Evolutionary conservation across 2,888 invertebrate genomes (phyloP).

Genomic region (Iphiclides podalirius): DNA sequence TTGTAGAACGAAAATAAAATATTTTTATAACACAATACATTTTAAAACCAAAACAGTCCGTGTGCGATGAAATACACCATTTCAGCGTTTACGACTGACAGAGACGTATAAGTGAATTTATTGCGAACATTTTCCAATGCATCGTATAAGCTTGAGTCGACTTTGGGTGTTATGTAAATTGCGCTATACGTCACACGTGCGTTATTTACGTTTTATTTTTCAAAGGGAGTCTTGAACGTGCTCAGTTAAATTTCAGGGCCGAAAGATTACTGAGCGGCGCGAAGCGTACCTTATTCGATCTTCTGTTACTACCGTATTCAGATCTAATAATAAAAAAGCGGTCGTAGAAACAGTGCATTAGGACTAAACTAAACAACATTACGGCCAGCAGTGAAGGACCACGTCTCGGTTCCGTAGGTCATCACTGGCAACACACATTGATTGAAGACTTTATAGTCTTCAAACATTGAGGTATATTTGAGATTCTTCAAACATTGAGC

Average conservation of each 20-base stretch:
- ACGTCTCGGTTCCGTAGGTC: no score
- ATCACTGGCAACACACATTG: no score
- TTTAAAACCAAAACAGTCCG: neutral
- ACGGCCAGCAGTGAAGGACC: no score
- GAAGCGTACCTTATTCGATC: no score
- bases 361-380: no score
- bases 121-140: neutral
- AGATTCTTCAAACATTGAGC: no score
- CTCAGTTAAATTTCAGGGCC: neutral
- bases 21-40: neutral
- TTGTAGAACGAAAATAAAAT: neutral
- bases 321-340: no score
- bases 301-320: no score
- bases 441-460: no score
- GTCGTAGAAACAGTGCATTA: no score
- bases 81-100: neutral
- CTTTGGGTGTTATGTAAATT: neutral
- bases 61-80: neutral
- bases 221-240: neutral
- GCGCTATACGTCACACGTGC: neutral
- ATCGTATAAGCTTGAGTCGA: neutral
- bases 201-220: neutral
- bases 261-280: no score
- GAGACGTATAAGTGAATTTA: slow-evolving; percentile 2
- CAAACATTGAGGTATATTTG: no score